Evolutionary conservation across 2,797 vertebrate species (phyloP).

Genomic region (Sebastes goodei): DNA sequence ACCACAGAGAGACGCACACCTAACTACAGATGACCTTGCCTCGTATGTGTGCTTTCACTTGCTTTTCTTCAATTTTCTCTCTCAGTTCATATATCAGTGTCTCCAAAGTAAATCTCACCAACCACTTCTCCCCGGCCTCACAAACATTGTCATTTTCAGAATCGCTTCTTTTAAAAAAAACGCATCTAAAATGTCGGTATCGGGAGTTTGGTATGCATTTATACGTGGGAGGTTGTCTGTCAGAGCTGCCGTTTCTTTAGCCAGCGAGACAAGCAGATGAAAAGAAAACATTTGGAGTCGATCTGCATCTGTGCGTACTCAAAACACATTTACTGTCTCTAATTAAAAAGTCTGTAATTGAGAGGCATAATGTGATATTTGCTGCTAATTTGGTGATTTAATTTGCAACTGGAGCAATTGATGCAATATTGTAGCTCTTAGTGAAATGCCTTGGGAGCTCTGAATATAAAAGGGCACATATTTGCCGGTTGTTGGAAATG

Average conservation of each 20-base stretch:
- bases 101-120: background rate
- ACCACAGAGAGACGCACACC: background rate
- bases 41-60: slow-evolving; percentile 12
- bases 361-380: slow-evolving; percentile 47
- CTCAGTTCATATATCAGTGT: background rate
- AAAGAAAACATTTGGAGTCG: slow-evolving; percentile 2
- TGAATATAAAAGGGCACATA: slow-evolving; percentile 7
- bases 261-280: background rate
- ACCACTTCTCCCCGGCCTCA: background rate
- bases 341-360: slow-evolving; percentile 62
- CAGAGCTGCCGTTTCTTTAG: background rate
- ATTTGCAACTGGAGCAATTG: slow-evolving; percentile 56
- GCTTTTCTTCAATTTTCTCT: slow-evolving; percentile 22
- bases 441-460: slow-evolving; percentile 42
- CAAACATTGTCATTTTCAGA: slow-evolving; percentile 16
- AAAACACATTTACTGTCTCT: slow-evolving; percentile 33
- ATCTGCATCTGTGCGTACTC: slow-evolving; percentile 24
- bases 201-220: background rate
- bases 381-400: slow-evolving; percentile 34
- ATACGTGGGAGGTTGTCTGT: background rate
- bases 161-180: slow-evolving; percentile 3
- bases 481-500: slow-evolving; percentile 32
- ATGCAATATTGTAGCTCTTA: slow-evolving; percentile 39
- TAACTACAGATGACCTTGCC: slow-evolving; percentile 3
- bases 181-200: background rate